Base-by-base conservation (phyloP, 1,140 invertebrate species). In the Drosophila orosa region DNA sequence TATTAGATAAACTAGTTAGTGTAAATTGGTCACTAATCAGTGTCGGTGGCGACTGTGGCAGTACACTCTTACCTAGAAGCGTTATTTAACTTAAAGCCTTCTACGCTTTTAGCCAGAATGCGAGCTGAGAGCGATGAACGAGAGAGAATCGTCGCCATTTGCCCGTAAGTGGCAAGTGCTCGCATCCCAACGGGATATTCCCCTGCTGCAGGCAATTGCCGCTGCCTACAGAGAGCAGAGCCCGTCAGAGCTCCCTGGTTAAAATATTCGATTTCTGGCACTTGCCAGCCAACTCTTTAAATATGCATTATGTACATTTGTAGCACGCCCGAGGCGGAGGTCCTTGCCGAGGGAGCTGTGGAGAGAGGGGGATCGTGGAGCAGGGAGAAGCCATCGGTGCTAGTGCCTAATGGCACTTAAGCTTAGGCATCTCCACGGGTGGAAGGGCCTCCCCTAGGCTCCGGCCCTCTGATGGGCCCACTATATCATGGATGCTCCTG, bases 191-290 rank as follows among this genome's bases (percentile, higher is more conserved):
- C 60, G 71, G 48, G 39, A 62, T 39, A 54, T 62, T 35, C 42
- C 50, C 42, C 31, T 42, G 65, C 58, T 77, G 73, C 56, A 65
- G 40, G 56, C 63, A 55, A 67, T 67, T 69, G 42, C 62, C 48
- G 37, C 52, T 75, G 52, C 58, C 73, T 66, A 57, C 78, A 19
- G 57, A 57, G 57, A 78, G 31, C 10, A 57, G 57, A 78, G 31
- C 10, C 68, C 56, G n/a, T 57, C 57, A 68, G 54, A 71, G 17
- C 42, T 71, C 47, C 52, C 71, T 35, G 79, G 80, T 73, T 87
- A 86, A 86, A 87, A 87, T 86, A 86, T 86, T 86, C 83, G 82
- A 86, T 86, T 86, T 86, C 86, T 86, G 79, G 82, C 83, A 87
- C 82, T 86, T 86, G 71, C 82, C 82, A 83, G 79, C 48, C 75